Percentiles rank a stretch among this genome's conserved stretches.
Evolutionary conservation across 2,113 vertebrate genomes (phyloP).

Genomic region (Glaucidium brasilianum): DNA sequence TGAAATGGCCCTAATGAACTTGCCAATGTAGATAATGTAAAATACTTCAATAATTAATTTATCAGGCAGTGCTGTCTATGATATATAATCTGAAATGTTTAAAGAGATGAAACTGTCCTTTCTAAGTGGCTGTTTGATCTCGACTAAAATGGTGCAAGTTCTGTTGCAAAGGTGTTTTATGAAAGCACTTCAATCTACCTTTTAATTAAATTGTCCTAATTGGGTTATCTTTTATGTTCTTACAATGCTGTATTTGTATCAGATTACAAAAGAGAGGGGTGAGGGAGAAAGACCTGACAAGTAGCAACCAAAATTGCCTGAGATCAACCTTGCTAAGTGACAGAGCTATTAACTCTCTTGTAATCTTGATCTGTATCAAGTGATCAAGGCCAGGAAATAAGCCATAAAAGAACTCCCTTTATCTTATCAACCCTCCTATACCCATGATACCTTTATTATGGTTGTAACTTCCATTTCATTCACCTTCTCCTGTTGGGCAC

Average conservation of each 20-base stretch:
- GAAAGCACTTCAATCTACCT: not conserved
- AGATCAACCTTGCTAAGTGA: not conserved
- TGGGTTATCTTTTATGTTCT: not conserved
- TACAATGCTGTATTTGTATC: not conserved
- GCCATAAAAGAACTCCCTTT: not conserved
- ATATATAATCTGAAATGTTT: constrained; percentile 2
- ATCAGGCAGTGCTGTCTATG: not conserved
- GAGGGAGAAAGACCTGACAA: not conserved
- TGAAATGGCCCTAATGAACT: constrained; percentile 46
- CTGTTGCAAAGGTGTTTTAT: not conserved
- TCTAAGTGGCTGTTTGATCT: not conserved
- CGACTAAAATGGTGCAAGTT: not conserved
- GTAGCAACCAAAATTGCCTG: not conserved
- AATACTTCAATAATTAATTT: constrained; percentile 63
- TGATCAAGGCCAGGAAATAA: constrained; percentile 1
- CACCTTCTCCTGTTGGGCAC: not conserved
- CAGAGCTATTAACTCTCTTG: not conserved
- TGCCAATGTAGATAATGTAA: constrained; percentile 30
- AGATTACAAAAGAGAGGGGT: not conserved
- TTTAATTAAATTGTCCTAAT: not conserved
- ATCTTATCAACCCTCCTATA: constrained; percentile 16
- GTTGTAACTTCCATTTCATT: constrained; percentile 11
- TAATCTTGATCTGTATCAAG: constrained; percentile 3
- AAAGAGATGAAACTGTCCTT: not conserved
- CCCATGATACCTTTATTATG: not conserved